Conservation (phyloP, 1,140 invertebrate species). For the Choristoneura fumiferana region DNA sequence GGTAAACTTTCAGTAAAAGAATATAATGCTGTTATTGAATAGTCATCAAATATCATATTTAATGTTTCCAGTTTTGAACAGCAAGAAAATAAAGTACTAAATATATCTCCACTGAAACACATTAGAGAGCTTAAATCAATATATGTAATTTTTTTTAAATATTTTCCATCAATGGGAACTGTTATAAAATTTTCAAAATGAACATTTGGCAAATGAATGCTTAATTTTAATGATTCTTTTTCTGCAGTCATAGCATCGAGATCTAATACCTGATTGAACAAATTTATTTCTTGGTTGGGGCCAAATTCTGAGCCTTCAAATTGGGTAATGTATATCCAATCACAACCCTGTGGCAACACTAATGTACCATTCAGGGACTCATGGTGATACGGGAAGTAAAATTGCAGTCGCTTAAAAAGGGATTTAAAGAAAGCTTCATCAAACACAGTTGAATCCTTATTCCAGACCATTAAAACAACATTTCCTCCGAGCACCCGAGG, state of each 20-base stretch:
- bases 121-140: conserved; percentile 44
- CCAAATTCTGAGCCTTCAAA: conserved; percentile 3
- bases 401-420: conserved; percentile 31
- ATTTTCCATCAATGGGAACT: conserved; percentile 31
- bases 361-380: conserved; percentile 1
- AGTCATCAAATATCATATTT: conserved; percentile 26
- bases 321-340: conserved; percentile 33
- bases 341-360: conserved; percentile 19
- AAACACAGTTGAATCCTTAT: conserved; percentile 42
- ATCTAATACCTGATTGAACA: conserved; percentile 26
- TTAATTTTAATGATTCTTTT: conserved; percentile 37
- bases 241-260: conserved; percentile 41
- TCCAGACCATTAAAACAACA: conserved; percentile 43
- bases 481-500: conserved; percentile 28
- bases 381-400: conserved; percentile 26
- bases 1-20: not conserved
- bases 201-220: conserved; percentile 29
- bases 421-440: conserved; percentile 43
- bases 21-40: no score
- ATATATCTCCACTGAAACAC: conserved; percentile 46
- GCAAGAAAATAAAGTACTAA: conserved; percentile 45
- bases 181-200: conserved; percentile 28
- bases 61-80: conserved; percentile 48
- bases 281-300: no score
- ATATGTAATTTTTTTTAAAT: conserved; percentile 51